Evolutionary conservation across 2,797 vertebrate species (phyloP).

Genomic region (Holocentrus rufus): DNA sequence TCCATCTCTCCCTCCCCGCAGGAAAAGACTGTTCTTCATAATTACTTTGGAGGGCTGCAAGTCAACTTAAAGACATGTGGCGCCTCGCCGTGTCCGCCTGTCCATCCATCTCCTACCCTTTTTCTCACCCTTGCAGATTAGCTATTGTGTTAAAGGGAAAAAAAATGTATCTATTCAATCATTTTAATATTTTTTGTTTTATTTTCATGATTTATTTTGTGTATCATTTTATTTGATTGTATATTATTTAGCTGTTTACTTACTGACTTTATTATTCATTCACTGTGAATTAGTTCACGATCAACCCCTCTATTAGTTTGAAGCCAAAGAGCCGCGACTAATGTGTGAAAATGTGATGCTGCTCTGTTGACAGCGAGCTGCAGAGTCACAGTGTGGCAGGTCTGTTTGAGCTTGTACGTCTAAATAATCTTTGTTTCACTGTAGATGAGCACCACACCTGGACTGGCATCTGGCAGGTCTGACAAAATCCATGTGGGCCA

Average conservation of each 20-base stretch:
- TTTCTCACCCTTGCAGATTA: not conserved
- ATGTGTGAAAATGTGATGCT: not conserved
- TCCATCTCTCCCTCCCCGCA: conserved; percentile 17
- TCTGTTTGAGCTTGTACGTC: not conserved
- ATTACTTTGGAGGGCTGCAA: conserved; percentile 44
- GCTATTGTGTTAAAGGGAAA: not conserved
- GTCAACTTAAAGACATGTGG: conserved; percentile 28
- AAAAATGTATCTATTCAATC: too few relatives aligned
- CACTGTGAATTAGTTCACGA: not conserved
- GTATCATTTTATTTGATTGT: too few relatives aligned
- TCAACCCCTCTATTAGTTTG: not conserved
- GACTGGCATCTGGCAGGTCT: too few relatives aligned
- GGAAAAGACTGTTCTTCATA: conserved; percentile 50
- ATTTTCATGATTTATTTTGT: too few relatives aligned
- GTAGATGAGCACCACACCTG: too few relatives aligned
- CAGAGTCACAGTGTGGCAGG: not conserved
- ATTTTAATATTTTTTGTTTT: too few relatives aligned
- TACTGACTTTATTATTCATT: too few relatives aligned
- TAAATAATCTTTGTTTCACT: not conserved
- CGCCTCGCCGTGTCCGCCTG: not conserved
- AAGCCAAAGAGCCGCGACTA: not conserved
- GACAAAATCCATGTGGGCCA: not conserved
- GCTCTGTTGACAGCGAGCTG: not conserved
- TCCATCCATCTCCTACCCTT: not conserved
- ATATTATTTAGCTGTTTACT: too few relatives aligned